Evolutionary conservation across 2,888 invertebrate species (phyloP), one percentile per base, ranked within the genome.

Genomic region (Neocrepidodera transversa): DNA sequence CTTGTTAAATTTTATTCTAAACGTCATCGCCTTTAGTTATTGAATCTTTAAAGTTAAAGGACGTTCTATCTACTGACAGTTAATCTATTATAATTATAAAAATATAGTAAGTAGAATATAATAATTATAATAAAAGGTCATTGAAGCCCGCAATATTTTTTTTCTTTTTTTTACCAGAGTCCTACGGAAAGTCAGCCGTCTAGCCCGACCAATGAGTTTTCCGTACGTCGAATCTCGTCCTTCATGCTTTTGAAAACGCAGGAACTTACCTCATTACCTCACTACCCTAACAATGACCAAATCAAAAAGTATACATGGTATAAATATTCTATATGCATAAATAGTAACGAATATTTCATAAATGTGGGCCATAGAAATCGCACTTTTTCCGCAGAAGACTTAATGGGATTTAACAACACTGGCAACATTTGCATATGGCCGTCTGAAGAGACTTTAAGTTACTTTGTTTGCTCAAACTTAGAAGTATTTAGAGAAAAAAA

Each of bases 401-500:
- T 91, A 43, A 88, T 88, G 82, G 91, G 91, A n/a, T 91, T 90
- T 79, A 91, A 91, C 73, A 91, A 91, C 71, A 91, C 91, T 0
- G 91, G 91, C 40, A 91, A 91, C 76, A 85, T 91, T 5, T 89
- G 90, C 76, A 86, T 91, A 3, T 91, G 91, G 91, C 90, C 90
- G 10, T 90, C 90, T 0, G 91, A 91, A 78, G 90, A 91, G 77
- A 87, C 90, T 2, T 77, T 91, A 47, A 86, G 88, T 2, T 87
- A 88, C 67, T 88, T 88, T 71, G 80, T 86, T 40, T 80, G 91
- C 54, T 83, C 86, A 67, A 87, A 91, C 74, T 78, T 83, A 48
- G 72, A 80, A n/a, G 76, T 85, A 35, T 91, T 91, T 76, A 80
- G 83, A n/a, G 83, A 83, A 62, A 88, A 87, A 75, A 83, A 81